Evolutionary conservation across 2,797 vertebrate genomes (phyloP).

Genomic region (Dipus sagitta): DNA sequence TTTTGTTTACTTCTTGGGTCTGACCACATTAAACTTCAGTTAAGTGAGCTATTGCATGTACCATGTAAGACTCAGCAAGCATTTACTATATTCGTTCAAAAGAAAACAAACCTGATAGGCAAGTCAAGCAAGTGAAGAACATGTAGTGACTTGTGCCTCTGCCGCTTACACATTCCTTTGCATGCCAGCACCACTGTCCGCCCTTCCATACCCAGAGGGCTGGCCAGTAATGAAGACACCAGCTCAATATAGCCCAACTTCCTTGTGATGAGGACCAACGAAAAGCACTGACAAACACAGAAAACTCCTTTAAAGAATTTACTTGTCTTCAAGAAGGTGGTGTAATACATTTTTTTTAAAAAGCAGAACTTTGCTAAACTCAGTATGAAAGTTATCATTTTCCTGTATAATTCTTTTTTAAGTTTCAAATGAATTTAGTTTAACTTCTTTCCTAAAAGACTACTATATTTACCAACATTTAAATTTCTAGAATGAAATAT

Average conservation of each 20-base stretch:
- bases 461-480: constrained; percentile 49
- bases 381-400: constrained; percentile 52
- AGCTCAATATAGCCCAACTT: constrained; percentile 42
- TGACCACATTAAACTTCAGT: constrained; percentile 14
- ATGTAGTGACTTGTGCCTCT: constrained; percentile 66
- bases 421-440: constrained; percentile 32
- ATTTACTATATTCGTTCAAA: constrained; percentile 37
- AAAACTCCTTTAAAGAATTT: constrained; percentile 56
- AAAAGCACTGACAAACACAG: constrained; percentile 49
- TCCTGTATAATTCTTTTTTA: not conserved
- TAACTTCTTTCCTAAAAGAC: constrained; percentile 38
- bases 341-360: not conserved
- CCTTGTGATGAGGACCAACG: not conserved
- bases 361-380: not conserved
- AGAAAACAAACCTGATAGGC: not conserved
- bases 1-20: constrained; percentile 53
- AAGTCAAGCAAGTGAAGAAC: constrained; percentile 57
- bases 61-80: constrained; percentile 16
- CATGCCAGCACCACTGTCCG: constrained; percentile 36
- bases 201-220: not conserved
- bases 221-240: not conserved
- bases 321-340: not conserved
- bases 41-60: not conserved
- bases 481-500: constrained; percentile 22
- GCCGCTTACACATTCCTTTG: constrained; percentile 51